Evolutionary conservation across 2,113 vertebrate species (phyloP).

Genomic region (Pipa parva): DNA sequence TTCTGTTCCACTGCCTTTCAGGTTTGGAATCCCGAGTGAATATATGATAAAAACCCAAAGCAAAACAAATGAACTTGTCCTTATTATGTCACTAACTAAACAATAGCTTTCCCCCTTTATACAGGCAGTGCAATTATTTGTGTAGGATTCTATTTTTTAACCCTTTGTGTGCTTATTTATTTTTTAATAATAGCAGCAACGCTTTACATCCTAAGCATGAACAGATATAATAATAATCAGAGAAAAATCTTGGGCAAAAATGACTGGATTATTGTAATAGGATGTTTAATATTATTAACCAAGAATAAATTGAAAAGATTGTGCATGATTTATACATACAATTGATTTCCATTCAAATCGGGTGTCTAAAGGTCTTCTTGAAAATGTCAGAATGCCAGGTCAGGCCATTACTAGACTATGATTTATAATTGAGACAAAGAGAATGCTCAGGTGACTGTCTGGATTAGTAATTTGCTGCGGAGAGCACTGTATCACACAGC

Average conservation of each 20-base stretch:
- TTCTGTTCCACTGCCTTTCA: no score
- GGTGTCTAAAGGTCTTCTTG: constrained; percentile 66
- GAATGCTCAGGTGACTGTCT: constrained; percentile 81
- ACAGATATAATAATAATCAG: constrained; percentile 3
- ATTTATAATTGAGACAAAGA: constrained; percentile 66
- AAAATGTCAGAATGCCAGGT: constrained; percentile 68
- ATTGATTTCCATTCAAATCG: constrained; percentile 71
- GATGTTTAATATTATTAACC: constrained; percentile 40
- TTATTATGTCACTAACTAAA: no score
- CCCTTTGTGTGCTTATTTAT: no score
- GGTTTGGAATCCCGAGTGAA: no score
- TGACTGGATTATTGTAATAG: constrained; percentile 44
- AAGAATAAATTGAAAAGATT: constrained; percentile 35
- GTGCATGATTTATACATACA: constrained; percentile 58
- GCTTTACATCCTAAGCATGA: no score
- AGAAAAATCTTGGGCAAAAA: constrained; percentile 17
- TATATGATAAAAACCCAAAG: no score
- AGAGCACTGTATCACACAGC: constrained; percentile 62
- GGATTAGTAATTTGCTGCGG: constrained; percentile 67
- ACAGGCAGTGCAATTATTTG: no score
- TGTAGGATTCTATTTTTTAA: no score
- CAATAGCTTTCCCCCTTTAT: no score
- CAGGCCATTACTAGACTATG: constrained; percentile 56
- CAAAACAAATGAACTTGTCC: no score
- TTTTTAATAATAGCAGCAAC: no score